These are phyloP conservation scores for Sphecodes monilicornis DNA, from an alignment of 2,888 invertebrate genomes.

Conservation along the genomic window DNA sequence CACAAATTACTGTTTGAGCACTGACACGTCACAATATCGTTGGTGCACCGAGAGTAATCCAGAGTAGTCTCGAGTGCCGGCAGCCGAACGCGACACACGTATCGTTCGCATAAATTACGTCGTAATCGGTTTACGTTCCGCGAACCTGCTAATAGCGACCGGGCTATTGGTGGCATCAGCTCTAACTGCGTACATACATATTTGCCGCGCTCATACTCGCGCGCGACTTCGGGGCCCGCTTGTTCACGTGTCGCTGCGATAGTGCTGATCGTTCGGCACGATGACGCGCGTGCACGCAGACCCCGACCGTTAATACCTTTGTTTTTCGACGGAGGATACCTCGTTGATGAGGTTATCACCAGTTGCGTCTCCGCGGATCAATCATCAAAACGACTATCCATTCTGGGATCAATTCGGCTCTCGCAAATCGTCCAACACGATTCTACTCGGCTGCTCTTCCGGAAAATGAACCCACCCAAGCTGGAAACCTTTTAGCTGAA, in stretches of 20 bases:
- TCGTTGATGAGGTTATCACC: constrained; percentile 23
- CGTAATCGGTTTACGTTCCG: constrained; percentile 52
- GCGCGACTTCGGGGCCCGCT: constrained; percentile 23
- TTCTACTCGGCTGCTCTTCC: neutral
- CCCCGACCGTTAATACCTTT: constrained; percentile 31
- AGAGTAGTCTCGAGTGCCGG: constrained; percentile 6
- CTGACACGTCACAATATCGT: too few species aligned
- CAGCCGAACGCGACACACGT: constrained; percentile 10
- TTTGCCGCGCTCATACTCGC: constrained; percentile 36
- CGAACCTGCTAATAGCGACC: constrained; percentile 12
- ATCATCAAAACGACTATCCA: neutral
- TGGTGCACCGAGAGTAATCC: constrained; percentile 17
- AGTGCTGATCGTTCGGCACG: constrained; percentile 28
- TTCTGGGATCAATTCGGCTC: neutral
- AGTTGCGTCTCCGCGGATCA: neutral
- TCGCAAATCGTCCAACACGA: neutral
- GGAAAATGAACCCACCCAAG: neutral
- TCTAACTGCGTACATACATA: constrained; percentile 38
- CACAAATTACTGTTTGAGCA: too few species aligned
- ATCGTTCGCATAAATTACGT: constrained; percentile 40
- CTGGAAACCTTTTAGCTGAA: neutral
- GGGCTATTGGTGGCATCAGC: constrained; percentile 13
- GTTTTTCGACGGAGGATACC: constrained; percentile 37
- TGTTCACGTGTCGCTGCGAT: constrained; percentile 45
- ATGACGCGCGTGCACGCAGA: constrained; percentile 21